Conservation (phyloP, 1,140 invertebrate genomes). For the Drosophila punjabiensis region DNA sequence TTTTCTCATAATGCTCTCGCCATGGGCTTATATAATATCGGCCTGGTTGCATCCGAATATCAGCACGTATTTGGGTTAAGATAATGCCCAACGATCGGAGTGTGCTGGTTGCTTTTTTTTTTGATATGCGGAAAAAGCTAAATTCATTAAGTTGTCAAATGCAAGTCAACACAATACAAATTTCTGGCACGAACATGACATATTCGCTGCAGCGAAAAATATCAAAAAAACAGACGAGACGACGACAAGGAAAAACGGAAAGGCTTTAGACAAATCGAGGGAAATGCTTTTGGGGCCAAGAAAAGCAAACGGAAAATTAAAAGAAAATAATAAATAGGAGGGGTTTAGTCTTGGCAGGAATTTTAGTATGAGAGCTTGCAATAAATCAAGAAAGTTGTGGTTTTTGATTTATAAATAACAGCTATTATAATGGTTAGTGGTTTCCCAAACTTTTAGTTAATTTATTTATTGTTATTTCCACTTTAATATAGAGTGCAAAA, state of each 20-base stretch:
- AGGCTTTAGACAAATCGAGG: conserved; percentile 3
- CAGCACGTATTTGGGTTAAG: conserved; percentile 68
- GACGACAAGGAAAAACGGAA: conserved; percentile 2
- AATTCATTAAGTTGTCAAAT: conserved; percentile 85
- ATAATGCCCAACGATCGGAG: conserved; percentile 41
- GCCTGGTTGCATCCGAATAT: conserved; percentile 36
- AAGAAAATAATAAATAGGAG: conserved; percentile 39
- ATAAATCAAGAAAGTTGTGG: neutral
- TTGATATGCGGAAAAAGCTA: conserved; percentile 25
- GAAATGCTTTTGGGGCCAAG: conserved; percentile 13
- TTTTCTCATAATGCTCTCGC: conserved; percentile 70
- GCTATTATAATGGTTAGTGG: too few species aligned
- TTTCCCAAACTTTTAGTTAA: neutral
- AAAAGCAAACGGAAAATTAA: conserved; percentile 13
- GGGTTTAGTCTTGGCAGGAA: conserved; percentile 22
- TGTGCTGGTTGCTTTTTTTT: conserved; percentile 1
- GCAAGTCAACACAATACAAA: conserved; percentile 81
- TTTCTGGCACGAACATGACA: conserved; percentile 75
- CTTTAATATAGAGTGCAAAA: neutral
- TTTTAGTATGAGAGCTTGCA: neutral
- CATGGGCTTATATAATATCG: conserved; percentile 43
- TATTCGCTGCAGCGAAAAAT: conserved; percentile 25
- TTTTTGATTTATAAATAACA: neutral
- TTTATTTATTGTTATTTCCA: neutral
- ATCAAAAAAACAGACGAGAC: conserved; percentile 13